phyloP scores from a whole-genome alignment of 2,888 invertebrate genomes.

The Sabellastarte sp. region DNA sequence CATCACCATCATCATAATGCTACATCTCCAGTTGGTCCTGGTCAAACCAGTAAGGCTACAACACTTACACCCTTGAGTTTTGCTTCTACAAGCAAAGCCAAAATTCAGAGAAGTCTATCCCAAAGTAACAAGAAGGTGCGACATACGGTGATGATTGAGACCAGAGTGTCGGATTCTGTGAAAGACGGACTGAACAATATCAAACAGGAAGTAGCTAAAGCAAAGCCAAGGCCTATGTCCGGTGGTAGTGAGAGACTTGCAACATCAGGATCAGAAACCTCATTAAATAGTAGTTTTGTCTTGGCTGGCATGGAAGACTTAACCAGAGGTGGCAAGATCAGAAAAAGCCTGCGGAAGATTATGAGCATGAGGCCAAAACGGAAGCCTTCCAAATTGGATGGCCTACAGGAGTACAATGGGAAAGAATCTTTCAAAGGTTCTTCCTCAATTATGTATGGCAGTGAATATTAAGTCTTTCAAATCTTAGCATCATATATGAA shows the following conservation, averaged over 20 bases:
- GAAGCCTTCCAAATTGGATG: conserved; percentile 2
- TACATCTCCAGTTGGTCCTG: neutral
- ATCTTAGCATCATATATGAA: too few relatives aligned
- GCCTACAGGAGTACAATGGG: neutral
- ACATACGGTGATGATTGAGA: neutral
- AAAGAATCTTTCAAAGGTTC: too few relatives aligned
- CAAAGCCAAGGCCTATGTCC: neutral
- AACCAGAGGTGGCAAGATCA: conserved; percentile 24
- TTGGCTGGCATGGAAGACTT: conserved; percentile 22
- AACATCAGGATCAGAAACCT: conserved; percentile 3
- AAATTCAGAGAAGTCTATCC: too few relatives aligned
- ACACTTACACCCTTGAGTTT: neutral
- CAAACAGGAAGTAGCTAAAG: neutral
- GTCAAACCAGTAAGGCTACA: too few relatives aligned
- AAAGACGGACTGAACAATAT: neutral
- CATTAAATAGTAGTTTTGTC: neutral
- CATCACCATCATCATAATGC: too few relatives aligned
- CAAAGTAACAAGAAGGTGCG: neutral
- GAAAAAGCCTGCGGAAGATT: conserved; percentile 31
- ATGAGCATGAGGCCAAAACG: conserved; percentile 14
- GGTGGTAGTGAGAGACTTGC: neutral
- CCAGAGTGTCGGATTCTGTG: neutral
- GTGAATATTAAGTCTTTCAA: too few relatives aligned
- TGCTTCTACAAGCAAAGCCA: neutral
- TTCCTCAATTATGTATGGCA: too few relatives aligned